Conservation (phyloP, 1,140 invertebrate genomes). For the Drosophila nikananu region DNA sequence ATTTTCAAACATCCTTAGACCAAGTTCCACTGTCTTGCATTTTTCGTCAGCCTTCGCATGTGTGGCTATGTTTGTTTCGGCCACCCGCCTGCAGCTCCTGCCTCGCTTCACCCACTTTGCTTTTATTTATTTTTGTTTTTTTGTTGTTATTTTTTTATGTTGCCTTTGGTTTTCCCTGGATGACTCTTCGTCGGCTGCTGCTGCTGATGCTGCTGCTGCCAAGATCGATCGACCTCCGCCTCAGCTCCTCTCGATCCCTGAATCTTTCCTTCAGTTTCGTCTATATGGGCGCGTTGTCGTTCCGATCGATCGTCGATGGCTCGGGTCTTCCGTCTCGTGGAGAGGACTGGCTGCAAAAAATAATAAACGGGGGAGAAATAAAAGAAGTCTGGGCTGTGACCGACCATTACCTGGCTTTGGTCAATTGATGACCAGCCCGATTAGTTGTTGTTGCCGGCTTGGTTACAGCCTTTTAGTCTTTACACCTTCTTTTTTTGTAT, state of each 20-base stretch:
- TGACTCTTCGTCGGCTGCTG: constrained; percentile 32
- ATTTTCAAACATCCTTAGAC: background rate
- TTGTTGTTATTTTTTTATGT: constrained; percentile 9
- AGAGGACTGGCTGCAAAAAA: constrained; percentile 27
- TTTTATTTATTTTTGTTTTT: constrained; percentile 18
- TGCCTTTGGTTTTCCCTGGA: constrained; percentile 11
- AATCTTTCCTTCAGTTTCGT: constrained; percentile 42
- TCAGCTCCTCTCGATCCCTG: constrained; percentile 21
- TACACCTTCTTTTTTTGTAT: constrained; percentile 81
- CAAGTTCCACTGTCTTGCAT: constrained; percentile 26
- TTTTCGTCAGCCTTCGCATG: constrained; percentile 32
- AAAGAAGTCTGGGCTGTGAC: constrained; percentile 53
- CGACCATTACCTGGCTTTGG: constrained; percentile 81
- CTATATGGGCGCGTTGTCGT: constrained; percentile 70
- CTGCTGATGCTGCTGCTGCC: constrained; percentile 57
- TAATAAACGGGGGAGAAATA: constrained; percentile 16
- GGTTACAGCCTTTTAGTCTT: constrained; percentile 73
- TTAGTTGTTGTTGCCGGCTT: constrained; percentile 78
- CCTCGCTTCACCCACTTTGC: constrained; percentile 68
- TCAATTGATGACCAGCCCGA: constrained; percentile 84
- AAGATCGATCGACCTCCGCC: constrained; percentile 73
- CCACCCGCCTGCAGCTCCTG: constrained; percentile 47
- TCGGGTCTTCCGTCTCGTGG: constrained; percentile 41
- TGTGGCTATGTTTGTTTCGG: constrained; percentile 54
- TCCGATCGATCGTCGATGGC: constrained; percentile 79